Conservation (phyloP, 2,888 invertebrate species). For the Plebejus anna region DNA sequence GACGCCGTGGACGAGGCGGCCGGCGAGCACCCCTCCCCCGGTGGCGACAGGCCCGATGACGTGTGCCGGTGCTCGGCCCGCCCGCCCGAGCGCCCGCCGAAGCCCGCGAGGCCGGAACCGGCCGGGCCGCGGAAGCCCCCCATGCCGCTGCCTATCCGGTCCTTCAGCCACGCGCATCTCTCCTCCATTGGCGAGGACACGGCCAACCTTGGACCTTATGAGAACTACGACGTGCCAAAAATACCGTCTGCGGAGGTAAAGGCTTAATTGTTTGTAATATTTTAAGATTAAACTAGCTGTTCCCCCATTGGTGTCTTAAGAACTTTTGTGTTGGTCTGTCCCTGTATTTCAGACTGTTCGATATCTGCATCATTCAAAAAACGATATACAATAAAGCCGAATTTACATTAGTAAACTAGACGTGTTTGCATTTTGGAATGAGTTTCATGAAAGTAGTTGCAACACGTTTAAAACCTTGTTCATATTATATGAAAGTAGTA, state of each 20-base stretch:
- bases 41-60: conserved; percentile 47
- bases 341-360: too few relatives aligned
- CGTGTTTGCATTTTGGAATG: too few relatives aligned
- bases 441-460: too few relatives aligned
- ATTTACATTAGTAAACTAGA: too few relatives aligned
- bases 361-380: too few relatives aligned
- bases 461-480: too few relatives aligned
- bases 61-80: conserved; percentile 48
- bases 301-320: too few relatives aligned
- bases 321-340: too few relatives aligned
- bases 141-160: conserved; percentile 48
- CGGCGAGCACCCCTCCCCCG: conserved; percentile 39
- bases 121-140: conserved; percentile 56
- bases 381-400: too few relatives aligned
- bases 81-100: conserved; percentile 83
- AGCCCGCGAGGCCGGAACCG: conserved; percentile 58
- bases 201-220: conserved; percentile 80
- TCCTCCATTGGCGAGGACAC: conserved; percentile 47
- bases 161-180: conserved; percentile 49
- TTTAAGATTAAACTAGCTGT: too few relatives aligned
- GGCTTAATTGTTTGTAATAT: neutral
- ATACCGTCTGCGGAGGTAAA: conserved; percentile 75
- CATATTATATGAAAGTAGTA: too few relatives aligned
- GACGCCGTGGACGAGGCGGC: conserved; percentile 57
- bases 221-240: conserved; percentile 89